Evolutionary conservation across 1,140 invertebrate species (phyloP), one percentile per base, ranked within the genome.

Genomic region (Drosophila repletoides): DNA sequence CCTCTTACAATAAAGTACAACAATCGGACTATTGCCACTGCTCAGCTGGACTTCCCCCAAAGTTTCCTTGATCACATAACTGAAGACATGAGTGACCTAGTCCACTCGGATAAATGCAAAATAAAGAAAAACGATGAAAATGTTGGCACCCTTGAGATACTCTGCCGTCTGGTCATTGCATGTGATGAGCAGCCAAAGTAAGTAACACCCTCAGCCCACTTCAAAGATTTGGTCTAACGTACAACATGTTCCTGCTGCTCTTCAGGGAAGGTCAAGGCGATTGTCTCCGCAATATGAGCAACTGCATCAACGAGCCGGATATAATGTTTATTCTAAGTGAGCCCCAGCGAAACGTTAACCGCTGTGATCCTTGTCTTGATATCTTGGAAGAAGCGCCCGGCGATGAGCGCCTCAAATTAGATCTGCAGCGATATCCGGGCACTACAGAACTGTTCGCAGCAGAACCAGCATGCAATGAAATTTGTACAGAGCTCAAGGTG

Each of bases 251-350:
- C n/a, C n/a, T n/a, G n/a, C n/a, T n/a, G n/a, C n/a, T n/a, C n/a
- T n/a, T n/a, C n/a, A n/a, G n/a, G n/a, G n/a, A 24, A 9, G 0
- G 58, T n/a, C n/a, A 75, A 4, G 15, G 2, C 12, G 40, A 49
- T 1, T 68, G 63, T 12, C 10, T 15, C 0, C 33, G 46, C 1
- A 33, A 49, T 49, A 22, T 33, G 5, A 7, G 12, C 24, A 34
- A 14, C 1, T 28, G 10, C 2, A 9, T 80, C 1, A 64, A 72
- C 4, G 3, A 34, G 0, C 26, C 46, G 12, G 76, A 80, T 3
- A 66, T 80, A 4, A 19, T 80, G 29, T 80, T 80, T 14, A 15
- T 80, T 7, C 2, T 80, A 1, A 53, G 67, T 1, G 31, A 61
- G 5, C 21, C 64, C 0, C 60, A 75, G 2, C 15, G 5, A 12